Evolutionary conservation across 1,140 invertebrate species (phyloP), one percentile per base, ranked within the genome.

Genomic region (Zaprionus gabonicus): DNA sequence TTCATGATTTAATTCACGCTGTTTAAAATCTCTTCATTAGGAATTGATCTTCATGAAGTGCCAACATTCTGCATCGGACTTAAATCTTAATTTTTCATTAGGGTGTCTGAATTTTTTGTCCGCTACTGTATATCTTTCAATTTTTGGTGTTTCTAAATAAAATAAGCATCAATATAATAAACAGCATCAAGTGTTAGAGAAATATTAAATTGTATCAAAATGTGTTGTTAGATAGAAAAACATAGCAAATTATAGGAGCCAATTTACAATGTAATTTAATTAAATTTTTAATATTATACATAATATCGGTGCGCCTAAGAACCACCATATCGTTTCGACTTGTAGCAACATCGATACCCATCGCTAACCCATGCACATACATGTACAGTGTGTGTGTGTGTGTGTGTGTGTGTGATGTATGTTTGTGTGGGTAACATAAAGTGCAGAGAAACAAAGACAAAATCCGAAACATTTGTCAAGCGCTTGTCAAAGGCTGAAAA

Each of bases 391-490:
- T 0, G 41, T 28, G 31, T 31, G 6, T 34, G 27, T 53, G 20
- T 31, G 6, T 34, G 27, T 53, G 20, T 13, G 46, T 51, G 20
- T 23, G 46, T 51, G 10, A 44, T 44, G n/a, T 17, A 44, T 51
- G 46, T 51, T 10, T 51, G 20, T 51, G 46, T 23, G 23, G 20
- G 20, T 51, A 23, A 58, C 31, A 34, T 7, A 58, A 17, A 38
- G n/a, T 20, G 31, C 31, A 49, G 25, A 64, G 20, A 76, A 72
- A 69, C 71, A 69, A 81, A 65, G 59, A 59, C 62, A 58, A 86
- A 80, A 86, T 78, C 68, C 74, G 57, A 60, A 74, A 80, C 82
- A 91, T 91, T 91, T 88, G 82, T 91, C 88, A 91, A 78, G 75
- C 71, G 88, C 83, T 82, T 91, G 78, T 83, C 88, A 78, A 64